Base-by-base conservation (phyloP, 2,113 vertebrate genomes). In the Xenus cinereus region DNA sequence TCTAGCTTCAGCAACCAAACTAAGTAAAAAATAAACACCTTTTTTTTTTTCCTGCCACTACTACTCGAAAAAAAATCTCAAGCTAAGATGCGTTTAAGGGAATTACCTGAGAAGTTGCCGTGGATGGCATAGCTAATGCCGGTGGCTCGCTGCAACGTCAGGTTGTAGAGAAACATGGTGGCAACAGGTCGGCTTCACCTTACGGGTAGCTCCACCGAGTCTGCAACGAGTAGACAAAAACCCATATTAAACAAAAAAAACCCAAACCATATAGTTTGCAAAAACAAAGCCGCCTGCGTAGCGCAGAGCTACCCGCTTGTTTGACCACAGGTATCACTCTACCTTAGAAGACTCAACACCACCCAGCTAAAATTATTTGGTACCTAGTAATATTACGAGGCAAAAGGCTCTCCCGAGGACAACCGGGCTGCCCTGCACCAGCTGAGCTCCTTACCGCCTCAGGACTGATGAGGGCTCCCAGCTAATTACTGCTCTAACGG, bases 61-160 rank as follows among this genome's bases (percentile, higher is more conserved):
- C 20, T 7, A 15, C 4, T 21, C 1, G 0, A 20, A 45, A 39
- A 6, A 11, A 3, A 51, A 41, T n/a, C 18, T 27, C 21, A 23
- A 57, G 14, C 9, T 11, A n/a, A 57, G 10, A 72, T 2, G 2
- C 0, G 0, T 0, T 0, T 0, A 51, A 35, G 4, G 8, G 8
- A 43, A 71, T 97, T 98, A 99, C 99, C 99, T 96, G 99, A 99
- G 93, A 99, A 99, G 92, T 99, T 99, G 90, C 99, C 99, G 98
- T 99, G 99, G 97, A 99, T 99, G 87, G 99, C 99, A 88, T 99
- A 99, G 76, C 98, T 99, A 95, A 99, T 99, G 98, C 99, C 99
- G 1, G 99, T 99, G 88, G 99, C 99, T 39, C 99, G 98, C 97
- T 99, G 99, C 60, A 99, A 91, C 2, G 99, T 99, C 93, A 99